These are phyloP conservation scores for Acronicta psi DNA, from an alignment of 2,888 invertebrate species.

Conservation along the genomic window DNA sequence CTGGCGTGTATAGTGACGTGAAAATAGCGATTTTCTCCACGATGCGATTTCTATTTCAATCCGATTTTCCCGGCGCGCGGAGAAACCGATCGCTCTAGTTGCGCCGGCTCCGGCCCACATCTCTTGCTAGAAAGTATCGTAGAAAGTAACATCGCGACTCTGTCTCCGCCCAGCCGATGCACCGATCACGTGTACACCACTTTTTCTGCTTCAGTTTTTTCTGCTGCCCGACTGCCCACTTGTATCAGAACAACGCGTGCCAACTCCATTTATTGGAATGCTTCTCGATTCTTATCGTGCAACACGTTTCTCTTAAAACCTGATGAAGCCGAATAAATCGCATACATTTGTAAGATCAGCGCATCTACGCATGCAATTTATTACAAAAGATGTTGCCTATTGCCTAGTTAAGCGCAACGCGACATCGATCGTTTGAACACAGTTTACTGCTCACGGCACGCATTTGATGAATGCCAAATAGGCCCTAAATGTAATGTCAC, in stretches of 20 bases:
- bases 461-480: constrained; percentile 63
- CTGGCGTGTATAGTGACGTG: constrained; percentile 77
- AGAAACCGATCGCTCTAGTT: constrained; percentile 89
- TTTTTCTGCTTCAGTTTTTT: constrained; percentile 77
- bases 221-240: constrained; percentile 48
- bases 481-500: constrained; percentile 65
- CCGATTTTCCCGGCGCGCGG: constrained; percentile 87
- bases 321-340: constrained; percentile 27
- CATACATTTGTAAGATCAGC: constrained; percentile 17
- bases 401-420: constrained; percentile 27
- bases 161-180: constrained; percentile 80
- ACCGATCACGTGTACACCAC: constrained; percentile 79
- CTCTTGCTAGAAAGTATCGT: constrained; percentile 88
- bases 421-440: constrained; percentile 36
- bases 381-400: constrained; percentile 43
- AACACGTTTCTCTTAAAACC: constrained; percentile 44
- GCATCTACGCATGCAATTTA: constrained; percentile 35
- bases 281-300: constrained; percentile 52
- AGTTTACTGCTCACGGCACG: constrained; percentile 35
- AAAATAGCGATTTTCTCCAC: constrained; percentile 85
- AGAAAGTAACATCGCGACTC: constrained; percentile 87
- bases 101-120: constrained; percentile 85
- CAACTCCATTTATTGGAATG: constrained; percentile 48
- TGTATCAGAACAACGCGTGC: constrained; percentile 57
- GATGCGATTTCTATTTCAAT: constrained; percentile 88